Evolutionary conservation across 2,797 vertebrate genomes (phyloP), one percentile per base, ranked within the genome.

Genomic region (Xiphophorus birchmanni): DNA sequence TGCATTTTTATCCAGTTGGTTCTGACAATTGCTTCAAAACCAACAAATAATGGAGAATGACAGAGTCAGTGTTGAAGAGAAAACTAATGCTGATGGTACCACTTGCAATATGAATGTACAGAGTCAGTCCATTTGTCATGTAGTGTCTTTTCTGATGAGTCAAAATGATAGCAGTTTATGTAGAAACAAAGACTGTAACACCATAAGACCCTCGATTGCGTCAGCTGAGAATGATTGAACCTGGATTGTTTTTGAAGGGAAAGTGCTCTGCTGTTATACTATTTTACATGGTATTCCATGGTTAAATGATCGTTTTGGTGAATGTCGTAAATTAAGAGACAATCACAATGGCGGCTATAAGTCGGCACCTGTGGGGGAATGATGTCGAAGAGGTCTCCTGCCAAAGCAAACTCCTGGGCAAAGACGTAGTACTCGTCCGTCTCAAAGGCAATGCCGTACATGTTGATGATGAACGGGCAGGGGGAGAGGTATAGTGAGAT

Each of bases 351-450:
- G 52, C 1, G 2, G 29, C 26, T 11, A 37, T 1, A 29, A 9
- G 23, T 37, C n/a, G 11, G 77, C 82, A 97, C 96, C 96, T 97
- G 96, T 18, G 96, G 96, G 29, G 96, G 96, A 86, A 97, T 97
- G 84, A 97, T 97, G 63, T 97, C 96, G 11, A 97, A 97, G 73
- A 97, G 96, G 91, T 97, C 96, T 5, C 96, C 96, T 0, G 96
- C 96, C 60, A 96, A 92, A 0, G 96, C 96, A 5, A 96, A 97
- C 90, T 97, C 96, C 91, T 97, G 96, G 1, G 96, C 96, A 23
- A 97, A 97, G 85, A 96, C 96, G 44, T 96, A 97, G 92, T 96
- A 96, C 17, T 97, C 96, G 3, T 96, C 96, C 0, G 96, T 97
- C 90, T 97, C 96, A 5, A 97, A 97, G 81, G 95, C 95, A 2